Evolutionary conservation across 2,797 vertebrate species (phyloP).

Genomic region (Premnoplex brunnescens): DNA sequence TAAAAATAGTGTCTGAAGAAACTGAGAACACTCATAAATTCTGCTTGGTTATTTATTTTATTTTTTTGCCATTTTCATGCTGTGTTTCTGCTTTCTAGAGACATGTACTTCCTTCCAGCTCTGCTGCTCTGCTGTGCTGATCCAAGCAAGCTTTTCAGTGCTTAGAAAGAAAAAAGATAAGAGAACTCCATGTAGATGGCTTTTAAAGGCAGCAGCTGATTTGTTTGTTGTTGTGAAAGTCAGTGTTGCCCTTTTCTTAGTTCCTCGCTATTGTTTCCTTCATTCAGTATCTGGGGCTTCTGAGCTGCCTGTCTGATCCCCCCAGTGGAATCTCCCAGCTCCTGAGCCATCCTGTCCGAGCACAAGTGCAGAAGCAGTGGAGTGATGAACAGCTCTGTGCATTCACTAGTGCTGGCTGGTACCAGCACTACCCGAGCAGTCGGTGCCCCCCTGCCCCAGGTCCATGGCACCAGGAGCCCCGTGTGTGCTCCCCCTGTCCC

Average conservation of each 20-base stretch:
- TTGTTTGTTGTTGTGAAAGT: neutral
- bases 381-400: neutral
- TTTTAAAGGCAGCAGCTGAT: neutral
- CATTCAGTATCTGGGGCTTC: neutral
- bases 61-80: neutral
- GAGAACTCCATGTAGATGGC: neutral
- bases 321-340: neutral
- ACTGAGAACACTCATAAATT: neutral
- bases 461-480: fast-evolving
- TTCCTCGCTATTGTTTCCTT: neutral
- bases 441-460: neutral
- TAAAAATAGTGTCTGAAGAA: neutral
- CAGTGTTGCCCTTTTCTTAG: neutral
- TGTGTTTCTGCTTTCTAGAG: neutral
- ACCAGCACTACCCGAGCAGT: neutral
- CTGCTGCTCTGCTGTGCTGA: neutral
- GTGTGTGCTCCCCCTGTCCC: fast-evolving
- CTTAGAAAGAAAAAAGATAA: neutral
- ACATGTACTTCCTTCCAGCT: neutral
- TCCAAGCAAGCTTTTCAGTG: neutral
- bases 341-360: neutral
- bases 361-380: neutral
- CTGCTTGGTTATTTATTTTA: neutral
- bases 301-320: neutral
- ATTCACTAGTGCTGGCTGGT: fast-evolving